phyloP scores from a whole-genome alignment of 2,888 invertebrate species.

The Argyresthia goedartella region DNA sequence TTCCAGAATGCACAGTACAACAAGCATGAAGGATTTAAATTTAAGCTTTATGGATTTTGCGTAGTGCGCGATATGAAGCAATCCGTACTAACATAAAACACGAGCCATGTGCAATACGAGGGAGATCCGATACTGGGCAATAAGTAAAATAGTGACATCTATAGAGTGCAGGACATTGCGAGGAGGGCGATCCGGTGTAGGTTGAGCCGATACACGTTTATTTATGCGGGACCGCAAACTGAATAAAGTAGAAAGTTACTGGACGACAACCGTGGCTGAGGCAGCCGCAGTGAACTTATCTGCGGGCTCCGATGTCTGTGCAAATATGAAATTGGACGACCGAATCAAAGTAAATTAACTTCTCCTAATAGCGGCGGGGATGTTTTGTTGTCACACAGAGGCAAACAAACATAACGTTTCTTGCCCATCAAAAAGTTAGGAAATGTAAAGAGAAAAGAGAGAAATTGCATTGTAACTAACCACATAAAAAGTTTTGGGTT shows the following conservation, averaged over 20 bases:
- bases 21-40: slow-evolving; percentile 32
- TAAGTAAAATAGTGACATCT: slow-evolving; percentile 23
- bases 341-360: slow-evolving; percentile 35
- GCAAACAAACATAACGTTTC: slow-evolving; percentile 34
- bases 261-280: slow-evolving; percentile 31
- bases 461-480: slow-evolving; percentile 63
- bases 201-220: slow-evolving; percentile 29
- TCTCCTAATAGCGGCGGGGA: slow-evolving; percentile 22
- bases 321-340: slow-evolving; percentile 47
- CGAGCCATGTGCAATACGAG: slow-evolving; percentile 26
- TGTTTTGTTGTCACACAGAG: slow-evolving; percentile 14
- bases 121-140: slow-evolving; percentile 33
- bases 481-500: slow-evolving; percentile 69
- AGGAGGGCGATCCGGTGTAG: slow-evolving; percentile 12
- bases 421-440: slow-evolving; percentile 32
- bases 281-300: slow-evolving; percentile 38
- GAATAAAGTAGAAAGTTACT: slow-evolving; percentile 46
- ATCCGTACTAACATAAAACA: slow-evolving; percentile 43
- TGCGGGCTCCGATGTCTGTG: slow-evolving; percentile 46
- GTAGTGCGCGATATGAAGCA: slow-evolving; percentile 43
- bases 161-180: slow-evolving; percentile 22
- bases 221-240: slow-evolving; percentile 61
- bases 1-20: slow-evolving; percentile 50
- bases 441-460: slow-evolving; percentile 60
- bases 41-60: slow-evolving; percentile 48